These are phyloP conservation scores for Habropoda laboriosa DNA, from an alignment of 1,140 invertebrate species.

Conservation along the genomic window DNA sequence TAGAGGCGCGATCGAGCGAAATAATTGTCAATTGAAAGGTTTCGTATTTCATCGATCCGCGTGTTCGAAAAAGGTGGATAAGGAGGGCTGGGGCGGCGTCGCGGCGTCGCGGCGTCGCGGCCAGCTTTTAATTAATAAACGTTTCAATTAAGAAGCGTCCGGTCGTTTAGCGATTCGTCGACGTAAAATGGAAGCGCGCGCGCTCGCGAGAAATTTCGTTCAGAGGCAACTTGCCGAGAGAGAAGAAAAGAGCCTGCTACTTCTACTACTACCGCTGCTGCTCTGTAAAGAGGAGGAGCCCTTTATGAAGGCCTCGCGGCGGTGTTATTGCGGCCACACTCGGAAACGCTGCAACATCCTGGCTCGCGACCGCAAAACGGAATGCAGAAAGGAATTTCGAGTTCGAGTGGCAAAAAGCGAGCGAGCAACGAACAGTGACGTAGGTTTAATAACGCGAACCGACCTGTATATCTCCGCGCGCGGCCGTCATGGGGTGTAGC, in stretches of 20 bases:
- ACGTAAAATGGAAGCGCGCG: background rate
- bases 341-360: slow-evolving; percentile 13
- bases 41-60: background rate
- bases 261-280: no score
- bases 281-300: background rate
- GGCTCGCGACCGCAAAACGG: slow-evolving; percentile 20
- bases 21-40: slow-evolving; percentile 42
- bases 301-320: background rate
- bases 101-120: background rate
- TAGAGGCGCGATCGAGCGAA: slow-evolving; percentile 30
- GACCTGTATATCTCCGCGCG: slow-evolving; percentile 17
- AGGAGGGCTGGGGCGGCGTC: no score
- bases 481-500: slow-evolving; percentile 2
- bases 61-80: background rate
- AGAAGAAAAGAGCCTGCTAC: background rate
- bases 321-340: slow-evolving; percentile 48
- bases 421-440: slow-evolving; percentile 49
- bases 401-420: slow-evolving; percentile 32
- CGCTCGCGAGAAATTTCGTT: background rate
- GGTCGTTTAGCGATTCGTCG: background rate
- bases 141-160: slow-evolving; percentile 15
- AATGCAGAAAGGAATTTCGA: slow-evolving; percentile 63
- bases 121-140: slow-evolving; percentile 34
- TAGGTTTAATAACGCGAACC: slow-evolving; percentile 68
- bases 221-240: no score